Evolutionary conservation across 2,888 invertebrate species (phyloP), one percentile per base, ranked within the genome.

Genomic region (Operophtera brumata): DNA sequence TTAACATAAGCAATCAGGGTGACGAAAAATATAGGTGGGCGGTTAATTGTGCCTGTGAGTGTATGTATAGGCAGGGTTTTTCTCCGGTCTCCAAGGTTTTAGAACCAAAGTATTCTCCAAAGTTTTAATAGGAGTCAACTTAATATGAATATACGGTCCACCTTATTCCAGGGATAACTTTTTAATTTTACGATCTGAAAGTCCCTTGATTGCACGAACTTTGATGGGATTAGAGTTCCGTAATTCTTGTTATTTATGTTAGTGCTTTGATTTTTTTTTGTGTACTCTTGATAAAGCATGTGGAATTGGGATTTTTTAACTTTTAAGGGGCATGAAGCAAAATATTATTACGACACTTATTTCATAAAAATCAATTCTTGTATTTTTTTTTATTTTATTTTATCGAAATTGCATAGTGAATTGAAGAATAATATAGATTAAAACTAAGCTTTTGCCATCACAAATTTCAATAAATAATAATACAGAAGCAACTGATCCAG

Each of bases 201-300:
- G 49, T 68, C 47, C 58, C 52, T 47, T 65, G 57, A 64, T 67
- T 62, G 40, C 56, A 30, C 44, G 46, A 68, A 72, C 63, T 73
- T 65, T 66, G 64, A 70, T 70, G 59, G 54, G 61, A 65, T 69
- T 61, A 48, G 50, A 58, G 47, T 59, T 48, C 39, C 45, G 37
- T 50, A 43, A 47, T 63, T 54, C 56, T 63, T 66, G 58, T 61
- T 65, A 65, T 69, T 67, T 68, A 67, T 69, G 59, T 58, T 57
- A 50, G 59, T 55, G 48, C 54, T 54, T 56, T 35, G 43, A 54
- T 52, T 54, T 55, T 42, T 46, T 47, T 30, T n/a, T n/a, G n/a
- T n/a, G n/a, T n/a, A 50, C 49, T 43, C 45, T 32, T 40, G 46
- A 54, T 59, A 57, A 53, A 51, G 43, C 35, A 2, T 20, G 39